Base-by-base conservation (phyloP, 1,140 invertebrate species). In the Bombus confusus region DNA sequence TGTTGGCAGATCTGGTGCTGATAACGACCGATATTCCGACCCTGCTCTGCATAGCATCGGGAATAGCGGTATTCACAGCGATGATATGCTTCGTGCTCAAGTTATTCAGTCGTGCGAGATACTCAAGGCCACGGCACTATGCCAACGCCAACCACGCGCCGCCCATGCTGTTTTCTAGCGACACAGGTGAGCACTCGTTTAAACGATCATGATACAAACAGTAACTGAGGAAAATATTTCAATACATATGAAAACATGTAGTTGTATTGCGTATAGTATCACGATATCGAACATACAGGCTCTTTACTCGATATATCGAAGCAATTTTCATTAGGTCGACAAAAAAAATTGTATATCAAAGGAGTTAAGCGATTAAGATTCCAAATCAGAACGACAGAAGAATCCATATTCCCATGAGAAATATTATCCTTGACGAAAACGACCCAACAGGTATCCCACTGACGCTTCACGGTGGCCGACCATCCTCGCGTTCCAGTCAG, bases 1-100 rank as follows among this genome's bases (percentile, higher is more conserved):
- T 87, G 68, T 84, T 93, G 95, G 47, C 94, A 98, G 98, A 98
- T 95, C 94, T 98, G 94, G 97, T 97, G 91, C 95, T 98, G 95
- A 96, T 98, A 96, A 97, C 97, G 88, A 97, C 97, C 83, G 97
- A 98, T 95, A 95, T 98, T 92, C 97, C 97, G 87, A 98, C 98
- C 79, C 95, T 98, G 91, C 95, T 98, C 92, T 97, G 97, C 83
- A 97, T 98, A 57, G 96, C 97, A 88, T 97, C 97, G 83, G 98
- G 98, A 62, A 97, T 98, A 92, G 97, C 97, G 75, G 96, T 98
- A 91, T 96, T 98, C 91, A 97, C 97, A 15, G 97, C 96, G 41
- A 96, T 98, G 87, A 97, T 98, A 88, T 98, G 98, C 95, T 97
- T 98, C 95, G 98, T 98, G 82, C 95, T 98, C 88, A 97, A 98